Evolutionary conservation across 2,888 invertebrate genomes (phyloP), one percentile per base, ranked within the genome.

Genomic region (Folsomia candida): DNA sequence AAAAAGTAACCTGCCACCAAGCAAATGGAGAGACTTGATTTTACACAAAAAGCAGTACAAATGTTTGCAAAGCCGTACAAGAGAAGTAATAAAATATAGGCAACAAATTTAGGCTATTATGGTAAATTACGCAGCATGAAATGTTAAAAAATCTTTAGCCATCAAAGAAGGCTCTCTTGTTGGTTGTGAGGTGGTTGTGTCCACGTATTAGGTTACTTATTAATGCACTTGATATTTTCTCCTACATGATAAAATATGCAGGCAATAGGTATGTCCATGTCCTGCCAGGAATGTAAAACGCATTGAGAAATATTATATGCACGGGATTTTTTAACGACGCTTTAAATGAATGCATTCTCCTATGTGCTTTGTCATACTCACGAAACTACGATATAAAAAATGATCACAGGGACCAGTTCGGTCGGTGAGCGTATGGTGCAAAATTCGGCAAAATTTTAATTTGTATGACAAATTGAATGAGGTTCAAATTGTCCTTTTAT

Each of bases 41-140:
- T 54, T 20, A 54, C 18, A 47, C 47, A n/a, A n/a, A n/a, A n/a
- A n/a, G n/a, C n/a, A n/a, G n/a, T n/a, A n/a, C n/a, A n/a, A n/a
- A n/a, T n/a, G n/a, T 47, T 47, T 18, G 18, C 47, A 11, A 18
- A 18, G 9, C 47, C 9, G 9, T 47, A 11, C 9, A 47, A 47
- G 47, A 47, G 47, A 18, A 47, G 18, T 18, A 47, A n/a, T 64
- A 64, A 37, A 47, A 51, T 24, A 47, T 54, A 14, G 6, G 51
- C 37, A 64, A n/a, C n/a, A n/a, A n/a, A n/a, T n/a, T 22, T 51
- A 24, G 63, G 51, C 63, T 64, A 64, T 64, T 64, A 22, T 64
- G 51, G 24, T 51, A 25, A 64, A 47, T 64, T 47, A 64, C 28
- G 9, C 28, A 64, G 63, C 63, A 37, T 64, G 63, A 64, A 64